phyloP scores from a whole-genome alignment of 2,888 invertebrate species.

The Epistrophella euchroma region DNA sequence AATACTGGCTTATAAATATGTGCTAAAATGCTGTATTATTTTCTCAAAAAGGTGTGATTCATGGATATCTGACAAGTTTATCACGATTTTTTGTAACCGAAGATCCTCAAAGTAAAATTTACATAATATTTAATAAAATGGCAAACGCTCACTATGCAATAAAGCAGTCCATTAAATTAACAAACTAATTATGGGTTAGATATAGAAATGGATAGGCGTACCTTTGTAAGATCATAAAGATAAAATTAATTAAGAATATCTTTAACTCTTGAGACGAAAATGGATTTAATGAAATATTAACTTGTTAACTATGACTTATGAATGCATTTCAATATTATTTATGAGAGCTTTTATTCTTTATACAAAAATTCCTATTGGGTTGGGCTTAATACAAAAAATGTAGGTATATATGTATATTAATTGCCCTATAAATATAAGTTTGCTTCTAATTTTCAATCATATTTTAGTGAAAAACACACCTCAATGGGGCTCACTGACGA shows the following conservation, averaged over 20 bases:
- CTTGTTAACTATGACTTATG: background rate
- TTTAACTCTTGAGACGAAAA: background rate
- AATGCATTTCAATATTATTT: background rate
- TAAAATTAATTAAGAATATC: conserved; percentile 8
- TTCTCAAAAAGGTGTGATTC: background rate
- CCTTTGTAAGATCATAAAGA: conserved; percentile 3
- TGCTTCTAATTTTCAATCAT: too few relatives aligned
- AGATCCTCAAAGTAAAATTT: background rate
- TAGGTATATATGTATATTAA: too few relatives aligned
- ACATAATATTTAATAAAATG: conserved; percentile 2
- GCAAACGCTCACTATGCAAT: conserved; percentile 2
- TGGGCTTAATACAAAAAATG: background rate
- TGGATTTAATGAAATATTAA: background rate
- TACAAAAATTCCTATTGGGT: background rate
- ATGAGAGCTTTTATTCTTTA: background rate
- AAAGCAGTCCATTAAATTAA: conserved; percentile 2
- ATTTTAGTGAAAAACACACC: too few relatives aligned
- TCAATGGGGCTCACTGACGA: too few relatives aligned
- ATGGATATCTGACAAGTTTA: conserved; percentile 6
- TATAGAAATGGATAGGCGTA: background rate
- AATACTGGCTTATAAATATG: too few relatives aligned
- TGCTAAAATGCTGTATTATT: too few relatives aligned
- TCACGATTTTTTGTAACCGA: conserved; percentile 9
- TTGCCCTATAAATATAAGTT: too few relatives aligned
- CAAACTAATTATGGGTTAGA: background rate